Conservation (phyloP, 2,113 vertebrate genomes). For the Scophthalmus maximus region DNA sequence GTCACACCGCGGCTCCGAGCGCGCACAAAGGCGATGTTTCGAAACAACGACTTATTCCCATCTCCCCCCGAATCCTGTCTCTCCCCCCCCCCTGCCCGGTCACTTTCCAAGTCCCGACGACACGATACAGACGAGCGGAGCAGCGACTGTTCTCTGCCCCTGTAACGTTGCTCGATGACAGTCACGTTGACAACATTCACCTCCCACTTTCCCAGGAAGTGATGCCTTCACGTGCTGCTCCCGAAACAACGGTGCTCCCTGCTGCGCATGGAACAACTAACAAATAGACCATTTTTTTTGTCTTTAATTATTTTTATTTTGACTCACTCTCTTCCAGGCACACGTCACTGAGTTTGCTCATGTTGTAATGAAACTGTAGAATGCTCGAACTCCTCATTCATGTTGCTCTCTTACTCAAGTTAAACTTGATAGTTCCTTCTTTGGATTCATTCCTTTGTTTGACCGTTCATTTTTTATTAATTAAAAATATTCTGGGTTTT, state of each 20-base stretch:
- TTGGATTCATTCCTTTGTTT: neutral
- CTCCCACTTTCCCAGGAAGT: slow-evolving; percentile 78
- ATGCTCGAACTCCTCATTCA: no score
- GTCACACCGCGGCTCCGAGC: slow-evolving; percentile 22
- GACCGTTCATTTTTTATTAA: neutral
- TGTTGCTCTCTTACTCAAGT: no score
- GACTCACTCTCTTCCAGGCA: no score
- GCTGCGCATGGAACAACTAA: neutral
- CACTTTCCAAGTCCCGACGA: slow-evolving; percentile 60
- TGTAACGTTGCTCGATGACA: slow-evolving; percentile 59
- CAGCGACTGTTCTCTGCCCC: slow-evolving; percentile 43
- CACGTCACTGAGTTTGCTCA: no score
- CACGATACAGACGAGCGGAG: slow-evolving; percentile 33
- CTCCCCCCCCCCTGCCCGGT: slow-evolving; percentile 23
- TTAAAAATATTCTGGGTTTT: neutral
- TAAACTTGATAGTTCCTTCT: neutral
- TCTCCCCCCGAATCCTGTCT: slow-evolving; percentile 47
- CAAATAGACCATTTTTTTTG: neutral
- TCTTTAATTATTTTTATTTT: neutral
- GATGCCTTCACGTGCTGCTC: slow-evolving; percentile 56
- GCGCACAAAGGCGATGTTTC: slow-evolving; percentile 1
- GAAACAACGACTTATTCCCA: slow-evolving; percentile 54
- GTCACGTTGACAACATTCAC: slow-evolving; percentile 81
- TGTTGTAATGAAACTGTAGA: no score
- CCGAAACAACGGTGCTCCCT: neutral